Conservation (phyloP, 2,888 invertebrate species). For the Xanthorhoe spadicearia region DNA sequence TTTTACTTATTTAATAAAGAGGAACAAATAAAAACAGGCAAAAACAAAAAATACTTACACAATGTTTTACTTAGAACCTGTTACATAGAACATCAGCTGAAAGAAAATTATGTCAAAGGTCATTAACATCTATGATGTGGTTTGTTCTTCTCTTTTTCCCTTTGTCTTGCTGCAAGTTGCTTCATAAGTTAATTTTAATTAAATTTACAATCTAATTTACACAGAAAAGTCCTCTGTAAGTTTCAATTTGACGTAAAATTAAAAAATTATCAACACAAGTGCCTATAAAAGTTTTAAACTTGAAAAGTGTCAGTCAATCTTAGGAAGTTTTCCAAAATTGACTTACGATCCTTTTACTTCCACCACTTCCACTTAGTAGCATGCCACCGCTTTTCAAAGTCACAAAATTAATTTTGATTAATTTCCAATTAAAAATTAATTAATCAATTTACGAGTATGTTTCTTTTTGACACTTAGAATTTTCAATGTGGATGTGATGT, state of each 20-base stretch:
- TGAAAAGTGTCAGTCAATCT: constrained; percentile 28
- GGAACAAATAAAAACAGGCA: too few relatives aligned
- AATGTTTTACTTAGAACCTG: too few relatives aligned
- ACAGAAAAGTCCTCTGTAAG: constrained; percentile 5
- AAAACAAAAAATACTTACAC: too few relatives aligned
- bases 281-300: constrained; percentile 10
- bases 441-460: too few relatives aligned
- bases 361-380: constrained; percentile 16
- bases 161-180: not conserved
- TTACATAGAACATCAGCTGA: too few relatives aligned
- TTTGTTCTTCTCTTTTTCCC: not conserved
- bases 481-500: too few relatives aligned
- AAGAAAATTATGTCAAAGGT: not conserved
- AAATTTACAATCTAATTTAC: constrained; percentile 15
- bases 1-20: too few relatives aligned
- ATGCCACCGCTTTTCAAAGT: constrained; percentile 16
- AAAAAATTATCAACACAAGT: constrained; percentile 17
- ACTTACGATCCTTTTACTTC: constrained; percentile 15
- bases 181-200: constrained; percentile 2
- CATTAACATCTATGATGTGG: not conserved
- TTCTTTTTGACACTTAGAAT: too few relatives aligned
- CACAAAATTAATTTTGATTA: constrained; percentile 21
- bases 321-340: constrained; percentile 15
- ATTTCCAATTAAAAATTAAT: constrained; percentile 12
- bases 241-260: constrained; percentile 24